Percentiles rank a stretch among this genome's conserved stretches.
phyloP scores from a whole-genome alignment of 2,113 vertebrate genomes.

The Anhinga rufa region DNA sequence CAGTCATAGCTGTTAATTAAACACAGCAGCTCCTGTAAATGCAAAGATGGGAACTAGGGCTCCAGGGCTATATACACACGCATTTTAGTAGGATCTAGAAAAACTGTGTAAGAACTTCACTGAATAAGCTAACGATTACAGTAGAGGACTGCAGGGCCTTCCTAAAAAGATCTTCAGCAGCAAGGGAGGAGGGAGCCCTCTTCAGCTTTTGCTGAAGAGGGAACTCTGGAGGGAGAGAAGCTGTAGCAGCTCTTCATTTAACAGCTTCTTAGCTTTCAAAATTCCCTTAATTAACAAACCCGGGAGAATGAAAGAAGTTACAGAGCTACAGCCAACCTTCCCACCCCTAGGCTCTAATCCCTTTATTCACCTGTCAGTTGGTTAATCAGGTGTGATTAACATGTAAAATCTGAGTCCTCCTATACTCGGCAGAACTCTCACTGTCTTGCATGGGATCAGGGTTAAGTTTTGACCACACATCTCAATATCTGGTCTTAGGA shows the following conservation, averaged over 20 bases:
- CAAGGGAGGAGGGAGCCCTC: neutral
- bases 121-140: neutral
- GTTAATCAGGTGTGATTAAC: neutral
- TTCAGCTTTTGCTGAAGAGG: neutral
- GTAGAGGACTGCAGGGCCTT: neutral
- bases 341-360: neutral
- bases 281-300: neutral
- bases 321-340: neutral
- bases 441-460: neutral
- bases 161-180: neutral
- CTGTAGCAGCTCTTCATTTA: neutral
- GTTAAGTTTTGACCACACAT: neutral
- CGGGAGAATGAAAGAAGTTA: neutral
- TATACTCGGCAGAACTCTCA: neutral
- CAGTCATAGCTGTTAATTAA: neutral
- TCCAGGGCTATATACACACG: neutral
- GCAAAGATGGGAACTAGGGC: neutral
- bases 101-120: neutral
- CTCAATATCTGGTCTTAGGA: neutral
- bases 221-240: neutral
- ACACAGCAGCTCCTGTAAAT: neutral
- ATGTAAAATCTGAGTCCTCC: neutral
- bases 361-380: neutral
- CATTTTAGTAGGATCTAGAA: neutral
- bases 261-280: neutral